Conservation (phyloP, 2,888 invertebrate genomes). For the Allolobophora icterica region DNA sequence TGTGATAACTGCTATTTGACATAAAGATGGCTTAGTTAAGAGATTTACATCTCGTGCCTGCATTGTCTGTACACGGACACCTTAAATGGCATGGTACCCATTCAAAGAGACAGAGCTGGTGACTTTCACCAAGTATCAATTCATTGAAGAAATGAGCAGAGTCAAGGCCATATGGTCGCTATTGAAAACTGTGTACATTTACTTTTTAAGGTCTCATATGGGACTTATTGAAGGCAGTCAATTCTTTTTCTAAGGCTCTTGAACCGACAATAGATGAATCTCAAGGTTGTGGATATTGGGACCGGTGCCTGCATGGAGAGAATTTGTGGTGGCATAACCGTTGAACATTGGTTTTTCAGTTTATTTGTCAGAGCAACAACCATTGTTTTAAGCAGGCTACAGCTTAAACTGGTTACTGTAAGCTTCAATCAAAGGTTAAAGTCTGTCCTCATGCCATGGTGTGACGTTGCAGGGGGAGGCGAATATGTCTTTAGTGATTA, state of each 20-base stretch:
- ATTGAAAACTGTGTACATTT: too few species aligned
- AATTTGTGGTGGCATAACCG: neutral
- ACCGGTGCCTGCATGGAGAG: neutral
- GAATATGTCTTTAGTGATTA: too few species aligned
- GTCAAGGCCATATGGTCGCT: too few species aligned
- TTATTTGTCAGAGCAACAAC: neutral
- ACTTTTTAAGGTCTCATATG: neutral
- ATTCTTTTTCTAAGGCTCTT: neutral
- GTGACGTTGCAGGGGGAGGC: neutral
- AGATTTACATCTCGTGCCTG: too few species aligned
- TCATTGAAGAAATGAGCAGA: too few species aligned
- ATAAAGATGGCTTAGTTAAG: too few species aligned
- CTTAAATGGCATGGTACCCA: too few species aligned
- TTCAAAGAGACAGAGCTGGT: too few species aligned
- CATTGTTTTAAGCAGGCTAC: neutral
- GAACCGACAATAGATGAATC: neutral
- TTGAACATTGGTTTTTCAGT: neutral
- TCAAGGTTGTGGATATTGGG: neutral
- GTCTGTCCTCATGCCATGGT: neutral
- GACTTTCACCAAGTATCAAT: too few species aligned
- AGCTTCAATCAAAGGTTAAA: neutral
- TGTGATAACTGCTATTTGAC: neutral
- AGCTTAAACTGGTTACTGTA: neutral
- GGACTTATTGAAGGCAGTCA: neutral
- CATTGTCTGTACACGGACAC: too few species aligned